Base-by-base conservation (phyloP, 2,113 vertebrate species). In the Petaurus breviceps region DNA sequence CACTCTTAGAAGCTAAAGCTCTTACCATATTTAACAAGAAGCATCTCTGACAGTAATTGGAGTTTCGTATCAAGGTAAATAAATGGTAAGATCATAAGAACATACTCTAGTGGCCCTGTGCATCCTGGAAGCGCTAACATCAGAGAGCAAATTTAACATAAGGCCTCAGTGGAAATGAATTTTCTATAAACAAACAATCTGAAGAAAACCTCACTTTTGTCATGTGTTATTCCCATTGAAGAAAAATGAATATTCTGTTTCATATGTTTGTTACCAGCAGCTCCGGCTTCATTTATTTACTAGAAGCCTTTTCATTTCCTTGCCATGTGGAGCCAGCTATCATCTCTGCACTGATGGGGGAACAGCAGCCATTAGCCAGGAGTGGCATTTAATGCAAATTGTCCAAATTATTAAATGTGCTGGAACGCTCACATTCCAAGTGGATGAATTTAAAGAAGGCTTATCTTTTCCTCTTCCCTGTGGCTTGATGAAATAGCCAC, bases 191-290 rank as follows among this genome's bases (percentile, higher is more conserved):
- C 98, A 99, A 99, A 98, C 98, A 98, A 98, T 91, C 97, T 97
- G 97, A 98, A 98, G 97, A 98, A 98, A 98, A 98, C 93, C 93
- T 98, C 93, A 43, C 96, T 98, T 98, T 98, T 99, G 98, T 98
- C 99, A 98, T 98, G 97, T 97, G 97, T 97, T 98, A 99, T 98
- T 99, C 98, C 98, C 98, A 98, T 26, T 50, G 93, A 99, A 99
- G 98, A 98, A 98, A 98, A 98, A 99, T 99, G 98, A 99, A 99
- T 99, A 99, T 99, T 99, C 98, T 97, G 97, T 98, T 99, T 99
- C 97, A 98, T 98, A 98, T 97, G 97, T 98, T 97, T 97, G 96
- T 97, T 98, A 98, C 95, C 98, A 98, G 96, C 98, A 97, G 96
- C 96, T 96, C 91, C 96, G 49, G 93, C 96, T 98, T 98, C 97